These are phyloP conservation scores for Philopedon plagiatum DNA, from an alignment of 2,888 invertebrate species.

Conservation along the genomic window DNA sequence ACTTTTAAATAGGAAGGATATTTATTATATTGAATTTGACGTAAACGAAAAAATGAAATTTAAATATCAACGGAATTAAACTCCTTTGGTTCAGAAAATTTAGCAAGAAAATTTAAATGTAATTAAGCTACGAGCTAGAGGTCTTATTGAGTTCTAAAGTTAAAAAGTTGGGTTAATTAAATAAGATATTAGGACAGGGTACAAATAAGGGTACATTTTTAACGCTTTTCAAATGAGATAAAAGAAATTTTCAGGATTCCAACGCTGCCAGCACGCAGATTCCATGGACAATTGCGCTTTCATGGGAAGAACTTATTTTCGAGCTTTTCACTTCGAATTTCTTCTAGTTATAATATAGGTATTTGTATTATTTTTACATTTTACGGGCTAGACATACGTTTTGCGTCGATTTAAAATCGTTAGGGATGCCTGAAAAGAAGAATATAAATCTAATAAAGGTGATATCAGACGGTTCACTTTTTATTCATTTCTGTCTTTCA, in stretches of 20 bases:
- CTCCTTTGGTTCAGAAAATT: not conserved
- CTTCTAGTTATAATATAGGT: not conserved
- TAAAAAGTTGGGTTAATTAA: constrained; percentile 12
- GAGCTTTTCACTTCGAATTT: constrained; percentile 4
- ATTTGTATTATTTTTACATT: not conserved
- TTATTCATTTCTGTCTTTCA: too few species aligned
- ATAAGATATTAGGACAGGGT: not conserved
- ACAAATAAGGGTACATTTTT: constrained; percentile 11
- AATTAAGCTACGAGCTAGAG: not conserved
- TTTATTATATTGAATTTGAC: too few species aligned
- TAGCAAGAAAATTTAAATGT: not conserved
- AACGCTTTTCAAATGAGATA: constrained; percentile 14
- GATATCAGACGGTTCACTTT: too few species aligned
- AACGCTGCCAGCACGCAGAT: constrained; percentile 2
- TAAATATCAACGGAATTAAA: too few species aligned
- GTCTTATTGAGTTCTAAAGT: not conserved
- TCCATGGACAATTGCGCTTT: constrained; percentile 17
- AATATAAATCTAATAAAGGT: too few species aligned
- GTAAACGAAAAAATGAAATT: too few species aligned
- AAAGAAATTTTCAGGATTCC: constrained; percentile 24
- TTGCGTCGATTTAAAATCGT: too few species aligned
- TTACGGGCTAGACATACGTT: too few species aligned
- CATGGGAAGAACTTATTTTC: constrained; percentile 3
- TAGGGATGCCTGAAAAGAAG: too few species aligned
- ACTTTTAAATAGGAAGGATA: too few species aligned